Evolutionary conservation across 1,140 invertebrate genomes (phyloP).

Genomic region (Triops cancriformis): DNA sequence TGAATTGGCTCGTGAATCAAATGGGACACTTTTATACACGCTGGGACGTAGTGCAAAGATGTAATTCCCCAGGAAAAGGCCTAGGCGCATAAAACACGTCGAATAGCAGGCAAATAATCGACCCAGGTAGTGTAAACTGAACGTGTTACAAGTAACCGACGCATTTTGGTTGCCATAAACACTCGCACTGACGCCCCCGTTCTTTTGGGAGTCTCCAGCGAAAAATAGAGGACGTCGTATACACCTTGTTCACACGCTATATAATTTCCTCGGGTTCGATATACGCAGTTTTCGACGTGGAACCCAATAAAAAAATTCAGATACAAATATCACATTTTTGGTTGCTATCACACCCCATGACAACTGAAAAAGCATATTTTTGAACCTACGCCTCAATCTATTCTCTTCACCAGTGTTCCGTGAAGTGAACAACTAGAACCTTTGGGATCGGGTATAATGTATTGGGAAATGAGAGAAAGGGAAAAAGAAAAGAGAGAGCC

Average conservation of each 20-base stretch:
- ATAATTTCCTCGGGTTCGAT: neutral
- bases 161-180: neutral
- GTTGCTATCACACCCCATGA: too few relatives aligned
- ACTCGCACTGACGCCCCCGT: neutral
- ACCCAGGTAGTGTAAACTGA: neutral
- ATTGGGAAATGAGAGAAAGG: neutral
- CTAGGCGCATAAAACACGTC: neutral
- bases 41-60: neutral
- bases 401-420: neutral
- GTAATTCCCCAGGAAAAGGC: neutral
- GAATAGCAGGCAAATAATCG: neutral
- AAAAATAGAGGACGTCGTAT: neutral
- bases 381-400: neutral
- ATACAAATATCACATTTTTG: too few relatives aligned
- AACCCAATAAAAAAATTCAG: neutral
- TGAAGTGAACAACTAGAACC: neutral
- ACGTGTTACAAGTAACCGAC: neutral
- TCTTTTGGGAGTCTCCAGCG: neutral
- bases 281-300: neutral
- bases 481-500: too few relatives aligned
- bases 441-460: neutral
- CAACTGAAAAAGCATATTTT: too few relatives aligned
- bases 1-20: neutral
- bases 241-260: conserved; percentile 9
- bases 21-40: neutral